Base-by-base conservation (phyloP, 2,888 invertebrate species). In the Lepidonotus clava region DNA sequence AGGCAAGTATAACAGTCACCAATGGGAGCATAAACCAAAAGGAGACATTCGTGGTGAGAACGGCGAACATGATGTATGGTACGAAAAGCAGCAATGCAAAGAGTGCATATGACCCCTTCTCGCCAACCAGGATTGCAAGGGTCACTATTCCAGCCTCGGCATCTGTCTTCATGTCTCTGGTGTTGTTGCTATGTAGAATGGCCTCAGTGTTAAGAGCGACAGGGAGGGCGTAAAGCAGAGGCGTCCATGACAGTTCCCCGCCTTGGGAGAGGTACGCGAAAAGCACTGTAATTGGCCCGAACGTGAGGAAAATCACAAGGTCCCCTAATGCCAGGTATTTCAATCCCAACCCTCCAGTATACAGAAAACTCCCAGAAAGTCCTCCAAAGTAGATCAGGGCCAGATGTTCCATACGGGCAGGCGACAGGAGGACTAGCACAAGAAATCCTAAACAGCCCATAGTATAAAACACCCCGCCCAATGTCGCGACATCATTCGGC, bases 261-360 rank as follows among this genome's bases (percentile, higher is more conserved):
- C 98, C 97, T 95, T 98, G 98, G 38, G 97, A 96, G 95, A 98
- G 96, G 93, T 97, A 98, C 1, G 98, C 97, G 95, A 98, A 98
- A 28, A 98, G 95, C 32, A 98, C 98, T 34, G 98, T 97, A 34
- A 98, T 96, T 6, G 98, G 98, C 0, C 98, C 98, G 95, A 98
- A 98, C 92, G 98, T 97, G 87, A 98, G 96, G 92, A 98, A 96
- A 91, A 98, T 97, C 89, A 98, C 95, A 85, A 98, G 96, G 95
- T 98, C 98, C 85, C 98, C 98, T 77, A 98, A 95, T 1, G 98
- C 98, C 91, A 98, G 98, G 93, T 98, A 98, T 94, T 98, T 98
- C 87, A 98, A 96, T 87, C 98, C 98, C 91, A 98, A 97, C 80
- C 98, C 98, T 87, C 98, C 98, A 0, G 98, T 98, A 92, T 98